These are phyloP conservation scores for Microcebus griseorufus DNA, from an alignment of 2,113 vertebrate species.

Conservation along the genomic window DNA sequence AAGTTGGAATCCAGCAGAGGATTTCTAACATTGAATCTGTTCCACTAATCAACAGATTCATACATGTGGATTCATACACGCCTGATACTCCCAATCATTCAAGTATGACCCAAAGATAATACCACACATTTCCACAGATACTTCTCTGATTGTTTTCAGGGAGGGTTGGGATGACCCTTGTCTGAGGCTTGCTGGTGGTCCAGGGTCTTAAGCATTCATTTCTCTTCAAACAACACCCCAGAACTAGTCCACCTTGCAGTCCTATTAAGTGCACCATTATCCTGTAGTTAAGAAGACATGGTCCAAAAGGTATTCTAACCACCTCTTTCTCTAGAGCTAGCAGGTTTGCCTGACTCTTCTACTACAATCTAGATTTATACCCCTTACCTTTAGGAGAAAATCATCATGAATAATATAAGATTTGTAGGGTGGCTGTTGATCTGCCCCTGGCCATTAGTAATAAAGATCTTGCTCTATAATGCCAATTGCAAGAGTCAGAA, in stretches of 20 bases:
- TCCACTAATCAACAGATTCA: background rate
- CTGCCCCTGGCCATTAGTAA: background rate
- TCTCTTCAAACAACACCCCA: background rate
- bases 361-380: background rate
- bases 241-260: background rate
- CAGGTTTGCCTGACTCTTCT: background rate
- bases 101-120: background rate
- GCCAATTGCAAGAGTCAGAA: background rate
- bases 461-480: background rate
- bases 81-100: background rate
- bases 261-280: background rate
- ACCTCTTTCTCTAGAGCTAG: background rate
- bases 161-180: background rate
- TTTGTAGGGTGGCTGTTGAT: background rate
- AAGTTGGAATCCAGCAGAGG: background rate
- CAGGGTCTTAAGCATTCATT: background rate
- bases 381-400: background rate
- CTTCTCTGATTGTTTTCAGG: background rate
- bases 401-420: background rate
- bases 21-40: background rate
- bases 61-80: no score
- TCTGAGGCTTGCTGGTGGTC: background rate
- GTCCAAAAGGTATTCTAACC: background rate
- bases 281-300: background rate
- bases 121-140: background rate